A percentile compares a stretch with the other conserved stretches of the same genome.
phyloP scores from a whole-genome alignment of 2,797 vertebrate species.

The Thaleichthys pacificus region DNA sequence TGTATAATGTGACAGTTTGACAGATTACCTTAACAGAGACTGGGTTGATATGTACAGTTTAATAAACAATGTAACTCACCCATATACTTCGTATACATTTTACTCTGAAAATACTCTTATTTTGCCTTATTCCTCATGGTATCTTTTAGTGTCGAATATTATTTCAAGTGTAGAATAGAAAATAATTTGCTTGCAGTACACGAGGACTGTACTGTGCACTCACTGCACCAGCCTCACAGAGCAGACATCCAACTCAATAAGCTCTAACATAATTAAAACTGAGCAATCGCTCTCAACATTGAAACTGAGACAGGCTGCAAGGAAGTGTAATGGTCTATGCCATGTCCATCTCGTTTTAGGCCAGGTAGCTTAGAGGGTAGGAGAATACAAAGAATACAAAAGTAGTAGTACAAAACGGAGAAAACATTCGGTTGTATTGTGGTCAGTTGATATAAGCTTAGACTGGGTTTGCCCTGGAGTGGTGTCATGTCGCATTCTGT shows the following conservation, averaged over 20 bases:
- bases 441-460: background rate
- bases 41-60: background rate
- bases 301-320: constrained; percentile 15
- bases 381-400: background rate
- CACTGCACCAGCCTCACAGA: constrained; percentile 1
- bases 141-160: background rate
- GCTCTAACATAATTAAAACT: constrained; percentile 38
- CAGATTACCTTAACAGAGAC: background rate
- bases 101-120: background rate
- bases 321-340: background rate
- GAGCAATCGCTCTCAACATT: constrained; percentile 31
- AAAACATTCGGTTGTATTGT: background rate
- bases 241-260: constrained; percentile 31
- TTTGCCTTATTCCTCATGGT: background rate
- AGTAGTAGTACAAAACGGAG: background rate
- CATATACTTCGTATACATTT: background rate
- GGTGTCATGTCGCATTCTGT: constrained; percentile 45
- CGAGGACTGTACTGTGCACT: background rate
- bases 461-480: background rate
- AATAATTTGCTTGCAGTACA: background rate
- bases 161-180: constrained; percentile 1
- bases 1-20: background rate
- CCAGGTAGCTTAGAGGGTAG: no score
- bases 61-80: background rate
- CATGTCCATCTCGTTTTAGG: background rate